Evolutionary conservation across 2,113 vertebrate genomes (phyloP), one percentile per base, ranked within the genome.

Genomic region (Leptodactylus fuscus): DNA sequence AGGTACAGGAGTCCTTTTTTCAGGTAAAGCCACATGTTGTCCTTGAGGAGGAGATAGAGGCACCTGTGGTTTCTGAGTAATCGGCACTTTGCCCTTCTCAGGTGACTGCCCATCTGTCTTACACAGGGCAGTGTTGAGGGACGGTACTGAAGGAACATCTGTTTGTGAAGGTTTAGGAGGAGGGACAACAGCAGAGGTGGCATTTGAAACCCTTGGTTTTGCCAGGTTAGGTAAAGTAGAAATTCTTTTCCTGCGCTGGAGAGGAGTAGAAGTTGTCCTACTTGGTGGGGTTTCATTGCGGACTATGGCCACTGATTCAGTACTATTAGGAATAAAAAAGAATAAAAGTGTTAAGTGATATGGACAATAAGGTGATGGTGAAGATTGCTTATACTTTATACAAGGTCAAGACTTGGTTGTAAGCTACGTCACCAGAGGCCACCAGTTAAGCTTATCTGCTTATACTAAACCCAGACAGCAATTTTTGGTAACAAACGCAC

Each of bases 191-290:
- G 90, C 85, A 20, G 69, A 87, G 70, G 93, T 89, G 0, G 92
- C 90, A 65, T 93, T 93, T 29, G 89, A 91, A 53, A 94, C 90
- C 90, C 90, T 90, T 75, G 94, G 93, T 88, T 93, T 96, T 81
- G 87, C 90, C 65, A 93, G 81, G 89, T 95, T 96, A 36, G 95
- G 95, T 87, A 94, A 91, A 76, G 95, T 93, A 69, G 94, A 94
- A 87, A 97, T 91, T 9, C 96, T 93, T 85, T 97, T 97, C 91
- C 97, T 96, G 89, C 96, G 96, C 89, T 96, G 96, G 0, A 92
- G 74, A 48, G 90, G 92, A 81, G 91, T 87, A n/a, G 91, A 71
- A 83, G 87, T 81, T 75, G 92, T 89, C 81, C 81, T 89, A 76
- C 85, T 78, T 88, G 90, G 87, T 87, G 85, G 89, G 58, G 88